These are phyloP conservation scores for Ophioninae sp. DNA, from an alignment of 2,888 invertebrate genomes.

Conservation along the genomic window DNA sequence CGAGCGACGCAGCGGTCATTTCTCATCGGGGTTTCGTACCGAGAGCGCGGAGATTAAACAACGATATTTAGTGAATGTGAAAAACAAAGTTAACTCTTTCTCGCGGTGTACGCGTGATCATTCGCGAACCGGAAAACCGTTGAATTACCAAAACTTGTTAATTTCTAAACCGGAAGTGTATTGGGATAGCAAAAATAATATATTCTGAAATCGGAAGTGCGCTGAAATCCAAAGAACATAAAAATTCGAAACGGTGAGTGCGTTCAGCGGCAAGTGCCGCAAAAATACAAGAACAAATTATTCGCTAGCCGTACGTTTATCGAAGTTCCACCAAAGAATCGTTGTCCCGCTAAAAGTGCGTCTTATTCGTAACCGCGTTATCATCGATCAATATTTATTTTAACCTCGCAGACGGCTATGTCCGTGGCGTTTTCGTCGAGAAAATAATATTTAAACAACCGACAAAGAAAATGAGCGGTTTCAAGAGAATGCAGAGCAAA, in stretches of 20 bases:
- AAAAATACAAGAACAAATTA: not conserved
- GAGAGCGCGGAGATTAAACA: not conserved
- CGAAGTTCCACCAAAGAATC: not conserved
- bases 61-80: not conserved
- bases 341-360: not conserved
- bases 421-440: not conserved
- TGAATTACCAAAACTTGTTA: not conserved
- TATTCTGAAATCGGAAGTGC: no score
- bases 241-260: not conserved
- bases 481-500: constrained; percentile 77
- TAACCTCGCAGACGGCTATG: not conserved
- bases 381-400: not conserved
- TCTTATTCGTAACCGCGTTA: not conserved
- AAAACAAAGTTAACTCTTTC: not conserved
- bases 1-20: not conserved
- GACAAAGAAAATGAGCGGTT: constrained; percentile 70
- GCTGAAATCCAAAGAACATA: no score
- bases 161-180: not conserved
- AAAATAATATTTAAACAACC: not conserved
- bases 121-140: not conserved
- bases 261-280: not conserved
- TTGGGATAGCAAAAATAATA: not conserved
- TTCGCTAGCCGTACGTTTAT: not conserved
- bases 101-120: not conserved
- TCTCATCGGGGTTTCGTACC: not conserved